Evolutionary conservation across 2,888 invertebrate genomes (phyloP), one percentile per base, ranked within the genome.

Genomic region (Leptinotarsa peninsularis): DNA sequence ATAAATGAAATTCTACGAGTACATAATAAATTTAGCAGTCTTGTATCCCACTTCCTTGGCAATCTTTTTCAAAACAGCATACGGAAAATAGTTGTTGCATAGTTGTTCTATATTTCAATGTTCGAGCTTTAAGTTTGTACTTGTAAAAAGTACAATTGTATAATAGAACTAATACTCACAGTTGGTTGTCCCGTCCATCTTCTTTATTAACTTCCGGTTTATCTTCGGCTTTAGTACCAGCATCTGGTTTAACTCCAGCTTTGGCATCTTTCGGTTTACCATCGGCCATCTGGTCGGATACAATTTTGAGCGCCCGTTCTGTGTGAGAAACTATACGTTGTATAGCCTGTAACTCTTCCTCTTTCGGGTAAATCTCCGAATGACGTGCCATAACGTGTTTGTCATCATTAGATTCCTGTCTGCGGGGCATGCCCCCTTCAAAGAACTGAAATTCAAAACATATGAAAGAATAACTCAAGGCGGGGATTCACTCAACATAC

Each of bases 371-470:
- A 83, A 99, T 97, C 79, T 95, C 95, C 0, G 95, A 94, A 89
- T 99, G 98, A 84, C 96, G 95, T 70, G 96, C 94, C 87, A 96
- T 93, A 74, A 98, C 96, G 90, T 98, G 98, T 15, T 97, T 93
- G 89, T 99, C 99, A 89, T 99, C 98, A 23, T 94, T 94, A n/a
- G 96, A 95, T 89, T 98, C 98, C 0, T 95, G 94, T 71, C 96
- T 93, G 33, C 97, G 92, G 67, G 92, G 92, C 14, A 54, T 90
- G 52, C 90, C 91, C 17, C 91, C 91, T 70, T 83, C 83, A 79
- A 83, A 85, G 75, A 81, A 84, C 76, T 91, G 70, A 4, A 90
- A 86, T 90, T 91, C 27, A 50, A n/a, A 18, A 21, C 13, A n/a
- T 14, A 17, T 66, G 33, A 86, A 89, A 89, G 88, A 49, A 67